phyloP scores from a whole-genome alignment of 2,113 vertebrate species.

The Salminus brasiliensis region DNA sequence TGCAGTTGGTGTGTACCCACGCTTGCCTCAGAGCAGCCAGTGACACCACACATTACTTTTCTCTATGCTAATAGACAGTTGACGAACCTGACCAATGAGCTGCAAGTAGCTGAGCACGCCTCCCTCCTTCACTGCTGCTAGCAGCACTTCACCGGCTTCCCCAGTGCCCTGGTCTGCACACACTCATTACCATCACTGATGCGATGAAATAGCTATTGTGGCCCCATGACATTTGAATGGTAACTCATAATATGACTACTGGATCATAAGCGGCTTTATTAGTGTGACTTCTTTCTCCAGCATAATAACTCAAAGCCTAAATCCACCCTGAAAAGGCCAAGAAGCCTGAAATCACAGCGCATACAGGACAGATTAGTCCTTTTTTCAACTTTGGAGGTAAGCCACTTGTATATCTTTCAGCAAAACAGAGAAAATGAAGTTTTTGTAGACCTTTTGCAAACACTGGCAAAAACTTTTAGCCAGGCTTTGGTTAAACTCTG shows the following conservation, averaged over 20 bases:
- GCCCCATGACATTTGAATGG: constrained; percentile 5
- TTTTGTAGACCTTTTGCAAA: background rate
- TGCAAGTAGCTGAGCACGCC: background rate
- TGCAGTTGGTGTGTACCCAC: constrained; percentile 13
- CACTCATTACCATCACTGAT: constrained; percentile 47
- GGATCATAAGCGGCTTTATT: background rate
- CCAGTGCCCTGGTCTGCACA: constrained; percentile 45
- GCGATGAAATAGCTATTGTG: constrained; percentile 30
- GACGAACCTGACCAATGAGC: constrained; percentile 41
- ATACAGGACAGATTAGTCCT: background rate
- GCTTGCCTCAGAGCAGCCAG: background rate
- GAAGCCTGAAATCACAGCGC: background rate
- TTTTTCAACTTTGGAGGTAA: background rate
- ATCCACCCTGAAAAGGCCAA: background rate
- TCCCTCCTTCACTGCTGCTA: background rate
- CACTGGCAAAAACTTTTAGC: background rate
- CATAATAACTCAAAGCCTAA: background rate
- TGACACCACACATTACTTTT: constrained; percentile 40
- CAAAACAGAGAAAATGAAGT: background rate
- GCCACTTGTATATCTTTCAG: background rate
- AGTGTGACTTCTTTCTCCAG: background rate
- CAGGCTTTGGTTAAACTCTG: background rate
- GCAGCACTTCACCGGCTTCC: constrained; percentile 14
- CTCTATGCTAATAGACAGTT: constrained; percentile 20
- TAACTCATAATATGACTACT: constrained; percentile 19